Base-by-base conservation (phyloP, 2,888 invertebrate genomes). In the Tuberolachnus salignus region DNA sequence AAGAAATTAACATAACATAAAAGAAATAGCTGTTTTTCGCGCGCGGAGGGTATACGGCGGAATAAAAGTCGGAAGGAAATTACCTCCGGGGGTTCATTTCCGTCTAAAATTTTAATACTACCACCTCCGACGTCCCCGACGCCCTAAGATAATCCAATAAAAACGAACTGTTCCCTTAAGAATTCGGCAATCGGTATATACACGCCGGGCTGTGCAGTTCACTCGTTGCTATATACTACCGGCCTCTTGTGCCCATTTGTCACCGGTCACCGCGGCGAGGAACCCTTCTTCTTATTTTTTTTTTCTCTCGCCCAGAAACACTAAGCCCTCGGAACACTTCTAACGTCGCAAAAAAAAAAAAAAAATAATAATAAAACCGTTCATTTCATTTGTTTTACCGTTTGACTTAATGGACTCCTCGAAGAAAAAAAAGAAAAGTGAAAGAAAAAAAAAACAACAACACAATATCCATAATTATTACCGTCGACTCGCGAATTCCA, bases 1-100 rank as follows among this genome's bases (percentile, higher is more conserved):
- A 78, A 78, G 78, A 78, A 78, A 78, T 78, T 78, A 78, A 78
- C 78, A 78, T 78, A 78, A 78, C 78, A 69, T 78, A 78, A 78
- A 78, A 78, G 69, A 78, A 78, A 78, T 78, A 78, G 78, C 78
- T 78, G 78, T 78, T 78, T n/a, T 78, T 69, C 78, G 66, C 78
- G 66, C 21, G 67, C 59, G 78, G 69, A 69, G 67, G 78, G 78
- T 78, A 59, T 4, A 34, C 34, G 34, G 66, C 51, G 55, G 66
- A 57, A 67, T 57, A 75, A 57, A 66, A 67, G 74, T 66, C 74
- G 78, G 78, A 82, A 80, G 82, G 82, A 82, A 82, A 82, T 82
- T 82, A 82, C 82, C 81, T 82, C 78, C 74, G 70, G 81, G 81
- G 78, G 81, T 81, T 82, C 82, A 82, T 82, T 82, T 82, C 82